A percentile compares a stretch with the other conserved stretches of the same genome.
Conservation (phyloP, 2,797 vertebrate species). For the Spondyliosoma cantharus region DNA sequence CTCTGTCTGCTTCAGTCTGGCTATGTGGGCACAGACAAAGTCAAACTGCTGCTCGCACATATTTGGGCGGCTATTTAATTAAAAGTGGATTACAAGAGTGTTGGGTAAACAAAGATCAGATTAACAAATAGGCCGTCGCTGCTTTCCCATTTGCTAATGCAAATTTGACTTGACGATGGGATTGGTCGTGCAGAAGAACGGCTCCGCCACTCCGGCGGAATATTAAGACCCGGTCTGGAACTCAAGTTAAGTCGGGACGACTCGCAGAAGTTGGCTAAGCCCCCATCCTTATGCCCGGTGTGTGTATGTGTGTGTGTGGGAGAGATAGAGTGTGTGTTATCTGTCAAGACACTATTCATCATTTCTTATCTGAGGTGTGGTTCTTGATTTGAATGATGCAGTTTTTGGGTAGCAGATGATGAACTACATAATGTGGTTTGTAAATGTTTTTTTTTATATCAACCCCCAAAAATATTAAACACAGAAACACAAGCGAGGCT, state of each 20-base stretch:
- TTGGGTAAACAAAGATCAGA: constrained; percentile 98
- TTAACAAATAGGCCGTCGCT: constrained; percentile 94
- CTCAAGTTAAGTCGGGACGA: constrained; percentile 80
- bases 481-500: constrained; percentile 14
- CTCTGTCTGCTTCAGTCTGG: constrained; percentile 82
- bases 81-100: constrained; percentile 97
- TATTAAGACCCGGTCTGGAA: constrained; percentile 91
- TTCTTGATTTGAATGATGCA: constrained; percentile 41
- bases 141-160: constrained; percentile 98
- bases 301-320: constrained; percentile 35
- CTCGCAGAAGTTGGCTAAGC: constrained; percentile 85
- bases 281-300: constrained; percentile 82
- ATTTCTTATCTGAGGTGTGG: constrained; percentile 56
- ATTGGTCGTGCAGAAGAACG: constrained; percentile 93
- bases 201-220: constrained; percentile 89
- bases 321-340: constrained; percentile 4
- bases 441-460: constrained; percentile 40
- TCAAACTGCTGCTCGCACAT: constrained; percentile 96
- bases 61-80: constrained; percentile 98
- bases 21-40: constrained; percentile 93
- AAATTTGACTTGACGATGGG: constrained; percentile 96
- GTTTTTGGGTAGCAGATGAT: constrained; percentile 56
- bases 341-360: constrained; percentile 39
- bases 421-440: constrained; percentile 9
- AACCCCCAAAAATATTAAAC: constrained; percentile 43